phyloP scores from a whole-genome alignment of 2,797 vertebrate genomes.

The Thamnophis elegans region DNA sequence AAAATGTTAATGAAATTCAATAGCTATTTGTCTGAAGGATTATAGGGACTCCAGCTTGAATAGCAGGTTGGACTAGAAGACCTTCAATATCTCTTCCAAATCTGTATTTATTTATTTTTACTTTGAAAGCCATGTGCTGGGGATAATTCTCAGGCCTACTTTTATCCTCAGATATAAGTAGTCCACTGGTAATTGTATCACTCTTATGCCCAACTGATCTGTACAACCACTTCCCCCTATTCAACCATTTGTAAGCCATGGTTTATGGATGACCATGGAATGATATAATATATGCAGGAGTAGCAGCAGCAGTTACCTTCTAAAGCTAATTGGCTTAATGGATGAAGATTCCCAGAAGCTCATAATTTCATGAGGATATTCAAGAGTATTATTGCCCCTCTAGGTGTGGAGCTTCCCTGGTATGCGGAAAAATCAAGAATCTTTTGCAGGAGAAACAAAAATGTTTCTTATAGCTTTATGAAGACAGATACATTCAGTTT shows the following conservation, averaged over 20 bases:
- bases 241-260: not conserved
- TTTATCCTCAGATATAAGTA: not conserved
- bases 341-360: not conserved
- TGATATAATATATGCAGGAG: not conserved
- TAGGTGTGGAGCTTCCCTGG: not conserved
- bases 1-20: not conserved
- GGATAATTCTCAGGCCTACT: not conserved
- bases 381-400: not conserved
- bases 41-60: not conserved
- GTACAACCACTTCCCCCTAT: not conserved
- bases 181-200: not conserved
- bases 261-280: not conserved
- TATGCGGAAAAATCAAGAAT: not conserved
- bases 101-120: not conserved
- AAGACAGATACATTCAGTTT: not conserved
- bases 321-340: not conserved
- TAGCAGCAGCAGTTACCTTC: not conserved
- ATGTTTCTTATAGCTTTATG: not conserved
- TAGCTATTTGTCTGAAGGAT: not conserved
- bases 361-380: not conserved
- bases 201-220: not conserved
- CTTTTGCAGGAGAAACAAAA: not conserved
- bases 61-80: not conserved
- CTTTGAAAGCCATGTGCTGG: not conserved
- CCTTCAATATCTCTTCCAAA: not conserved